Conservation (phyloP, 2,888 invertebrate species). For the Meloe dianella region DNA sequence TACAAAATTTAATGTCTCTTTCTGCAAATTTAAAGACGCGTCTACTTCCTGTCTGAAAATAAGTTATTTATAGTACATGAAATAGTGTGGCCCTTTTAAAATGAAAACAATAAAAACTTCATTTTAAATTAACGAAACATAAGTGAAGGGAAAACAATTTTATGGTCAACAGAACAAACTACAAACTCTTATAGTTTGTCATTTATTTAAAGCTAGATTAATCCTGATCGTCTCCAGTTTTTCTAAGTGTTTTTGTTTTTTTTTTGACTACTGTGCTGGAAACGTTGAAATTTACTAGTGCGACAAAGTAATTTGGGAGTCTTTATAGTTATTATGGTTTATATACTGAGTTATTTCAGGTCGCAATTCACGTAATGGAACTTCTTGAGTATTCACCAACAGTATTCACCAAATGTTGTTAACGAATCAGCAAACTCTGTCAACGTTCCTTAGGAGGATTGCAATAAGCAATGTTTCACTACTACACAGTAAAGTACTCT, state of each 20-base stretch:
- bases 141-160: no score
- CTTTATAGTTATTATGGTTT: neutral
- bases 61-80: slow-evolving; percentile 1
- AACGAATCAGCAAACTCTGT: slow-evolving; percentile 37
- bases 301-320: neutral
- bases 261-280: neutral
- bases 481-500: slow-evolving; percentile 26
- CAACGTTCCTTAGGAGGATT: slow-evolving; percentile 31
- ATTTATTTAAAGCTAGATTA: neutral
- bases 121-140: neutral
- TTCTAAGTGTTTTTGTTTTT: neutral
- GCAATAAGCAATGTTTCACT: slow-evolving; percentile 34
- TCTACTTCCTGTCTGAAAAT: neutral
- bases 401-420: slow-evolving; percentile 30
- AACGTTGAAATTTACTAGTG: neutral
- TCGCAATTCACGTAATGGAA: slow-evolving; percentile 34
- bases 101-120: neutral
- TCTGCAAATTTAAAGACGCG: neutral
- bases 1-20: slow-evolving; percentile 13
- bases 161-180: neutral
- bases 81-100: neutral
- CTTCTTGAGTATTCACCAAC: slow-evolving; percentile 28
- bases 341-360: neutral
- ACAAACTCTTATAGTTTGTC: neutral
- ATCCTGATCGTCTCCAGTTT: neutral